Evolutionary conservation across 2,888 invertebrate genomes (phyloP).

Genomic region (Biston betularia): DNA sequence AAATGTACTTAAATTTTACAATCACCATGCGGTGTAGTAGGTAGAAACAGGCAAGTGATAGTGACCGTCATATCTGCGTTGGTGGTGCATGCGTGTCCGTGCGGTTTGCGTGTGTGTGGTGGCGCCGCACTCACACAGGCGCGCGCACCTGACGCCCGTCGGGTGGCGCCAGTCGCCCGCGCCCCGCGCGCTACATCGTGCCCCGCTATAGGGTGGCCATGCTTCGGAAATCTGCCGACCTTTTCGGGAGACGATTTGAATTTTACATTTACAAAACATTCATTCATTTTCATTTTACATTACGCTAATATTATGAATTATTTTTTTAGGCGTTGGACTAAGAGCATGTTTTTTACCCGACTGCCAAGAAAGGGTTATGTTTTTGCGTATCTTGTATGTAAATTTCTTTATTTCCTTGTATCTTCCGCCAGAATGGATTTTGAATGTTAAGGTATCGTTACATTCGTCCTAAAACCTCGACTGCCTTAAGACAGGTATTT

Average conservation of each 20-base stretch:
- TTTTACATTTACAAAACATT: too few relatives aligned
- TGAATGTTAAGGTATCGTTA: too few relatives aligned
- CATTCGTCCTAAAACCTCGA: too few relatives aligned
- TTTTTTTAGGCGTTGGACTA: too few relatives aligned
- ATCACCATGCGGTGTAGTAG: constrained; percentile 28
- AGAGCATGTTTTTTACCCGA: too few relatives aligned
- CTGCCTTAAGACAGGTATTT: too few relatives aligned
- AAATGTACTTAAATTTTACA: constrained; percentile 21
- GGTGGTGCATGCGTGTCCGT: constrained; percentile 43
- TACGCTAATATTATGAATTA: too few relatives aligned
- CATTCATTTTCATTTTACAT: too few relatives aligned
- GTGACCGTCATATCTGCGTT: constrained; percentile 47
- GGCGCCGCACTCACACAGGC: constrained; percentile 84
- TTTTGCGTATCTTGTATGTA: too few relatives aligned
- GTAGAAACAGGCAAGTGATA: constrained; percentile 24
- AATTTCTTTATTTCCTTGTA: too few relatives aligned
- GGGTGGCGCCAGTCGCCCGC: constrained; percentile 75
- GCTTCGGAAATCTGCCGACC: constrained; percentile 37
- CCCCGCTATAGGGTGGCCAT: constrained; percentile 56
- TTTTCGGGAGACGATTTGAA: constrained; percentile 37
- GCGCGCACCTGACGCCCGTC: constrained; percentile 81
- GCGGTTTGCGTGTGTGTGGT: constrained; percentile 45
- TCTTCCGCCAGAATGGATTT: too few relatives aligned
- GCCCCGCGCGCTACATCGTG: constrained; percentile 45
- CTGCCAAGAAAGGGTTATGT: too few relatives aligned